phyloP scores from a whole-genome alignment of 2,888 invertebrate species.

The Drosophila parthenogenetica region DNA sequence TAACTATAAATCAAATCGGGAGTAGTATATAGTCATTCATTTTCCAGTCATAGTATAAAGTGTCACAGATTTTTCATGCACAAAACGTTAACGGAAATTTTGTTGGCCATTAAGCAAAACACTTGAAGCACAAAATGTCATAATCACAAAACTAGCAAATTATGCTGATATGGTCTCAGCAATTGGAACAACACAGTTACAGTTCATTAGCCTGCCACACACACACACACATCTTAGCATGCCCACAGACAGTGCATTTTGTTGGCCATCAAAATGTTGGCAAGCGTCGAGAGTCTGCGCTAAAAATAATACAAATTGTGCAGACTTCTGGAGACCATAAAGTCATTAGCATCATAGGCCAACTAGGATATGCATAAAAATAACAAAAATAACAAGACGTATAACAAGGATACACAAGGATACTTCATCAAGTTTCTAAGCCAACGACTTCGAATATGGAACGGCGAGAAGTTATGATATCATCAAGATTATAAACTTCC shows the following conservation, averaged over 20 bases:
- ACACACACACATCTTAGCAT: not conserved
- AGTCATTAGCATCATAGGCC: conserved; percentile 66
- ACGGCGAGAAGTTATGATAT: conserved; percentile 16
- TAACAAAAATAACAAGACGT: conserved; percentile 3
- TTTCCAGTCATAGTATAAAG: not conserved
- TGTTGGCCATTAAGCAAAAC: conserved; percentile 46
- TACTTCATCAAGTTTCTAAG: not conserved
- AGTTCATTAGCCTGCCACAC: conserved; percentile 68
- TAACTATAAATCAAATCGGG: conserved; percentile 44
- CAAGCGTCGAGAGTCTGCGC: conserved; percentile 45
- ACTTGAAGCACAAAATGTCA: conserved; percentile 62
- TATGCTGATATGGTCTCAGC: conserved; percentile 58
- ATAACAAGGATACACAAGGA: not conserved
- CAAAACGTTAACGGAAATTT: conserved; percentile 23
- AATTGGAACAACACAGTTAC: conserved; percentile 55
- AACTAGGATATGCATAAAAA: conserved; percentile 31
- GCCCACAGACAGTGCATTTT: not conserved
- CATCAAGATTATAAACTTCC: conserved; percentile 13
- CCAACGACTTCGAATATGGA: conserved; percentile 8
- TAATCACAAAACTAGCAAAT: conserved; percentile 71
- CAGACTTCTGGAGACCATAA: conserved; percentile 68
- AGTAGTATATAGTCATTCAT: not conserved
- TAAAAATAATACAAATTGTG: conserved; percentile 67
- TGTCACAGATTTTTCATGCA: not conserved
- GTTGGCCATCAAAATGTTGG: conserved; percentile 48